phyloP scores from a whole-genome alignment of 2,888 invertebrate species.

The Erebia aethiops region DNA sequence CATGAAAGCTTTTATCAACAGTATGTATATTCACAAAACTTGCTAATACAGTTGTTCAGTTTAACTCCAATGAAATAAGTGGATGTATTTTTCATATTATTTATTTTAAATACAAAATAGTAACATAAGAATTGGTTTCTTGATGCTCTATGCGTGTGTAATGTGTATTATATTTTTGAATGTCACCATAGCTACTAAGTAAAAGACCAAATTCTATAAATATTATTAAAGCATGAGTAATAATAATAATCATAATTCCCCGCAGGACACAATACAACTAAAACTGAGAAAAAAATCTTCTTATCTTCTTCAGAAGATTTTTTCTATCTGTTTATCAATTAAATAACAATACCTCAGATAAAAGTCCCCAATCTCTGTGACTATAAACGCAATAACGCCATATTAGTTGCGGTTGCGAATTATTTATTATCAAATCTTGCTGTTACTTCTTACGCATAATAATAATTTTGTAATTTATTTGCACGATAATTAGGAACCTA shows the following conservation, averaged over 20 bases:
- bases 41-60: not conserved
- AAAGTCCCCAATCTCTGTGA: not conserved
- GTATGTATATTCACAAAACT: not conserved
- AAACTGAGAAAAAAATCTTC: too few relatives aligned
- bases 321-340: not conserved
- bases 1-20: not conserved
- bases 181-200: not conserved
- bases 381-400: not conserved
- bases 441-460: not conserved
- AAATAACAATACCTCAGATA: not conserved
- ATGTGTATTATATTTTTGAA: not conserved
- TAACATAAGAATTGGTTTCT: too few relatives aligned
- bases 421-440: not conserved
- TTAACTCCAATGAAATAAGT: not conserved
- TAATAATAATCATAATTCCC: not conserved
- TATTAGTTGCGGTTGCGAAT: not conserved
- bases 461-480: conserved; percentile 4
- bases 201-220: not conserved
- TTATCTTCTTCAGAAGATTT: too few relatives aligned
- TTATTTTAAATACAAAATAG: too few relatives aligned
- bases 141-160: too few relatives aligned
- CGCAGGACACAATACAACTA: not conserved
- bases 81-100: not conserved
- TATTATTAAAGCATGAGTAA: not conserved
- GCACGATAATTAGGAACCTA: not conserved